phyloP scores from a whole-genome alignment of 2,113 vertebrate species.

The Otolemur garnettii region DNA sequence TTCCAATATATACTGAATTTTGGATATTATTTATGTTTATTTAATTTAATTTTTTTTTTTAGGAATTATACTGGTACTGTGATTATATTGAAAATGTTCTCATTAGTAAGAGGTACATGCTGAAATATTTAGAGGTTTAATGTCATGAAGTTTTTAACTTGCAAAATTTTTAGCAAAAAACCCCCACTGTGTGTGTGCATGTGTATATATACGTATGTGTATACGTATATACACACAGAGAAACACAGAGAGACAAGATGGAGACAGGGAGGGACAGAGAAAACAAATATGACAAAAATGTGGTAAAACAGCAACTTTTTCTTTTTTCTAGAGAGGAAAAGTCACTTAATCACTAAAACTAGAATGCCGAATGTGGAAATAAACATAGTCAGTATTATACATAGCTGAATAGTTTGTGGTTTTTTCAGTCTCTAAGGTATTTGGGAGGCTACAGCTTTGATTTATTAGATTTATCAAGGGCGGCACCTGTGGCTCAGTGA shows the following conservation, averaged over 20 bases:
- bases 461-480: neutral
- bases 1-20: neutral
- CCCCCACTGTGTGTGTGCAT: neutral
- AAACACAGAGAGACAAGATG: neutral
- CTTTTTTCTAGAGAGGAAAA: neutral
- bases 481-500: too few species aligned
- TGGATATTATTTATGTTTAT: neutral
- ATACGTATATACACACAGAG: neutral
- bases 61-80: neutral
- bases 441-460: neutral
- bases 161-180: neutral
- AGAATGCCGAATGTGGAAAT: neutral
- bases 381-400: neutral
- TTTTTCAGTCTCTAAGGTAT: neutral
- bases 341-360: neutral
- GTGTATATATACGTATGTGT: too few species aligned
- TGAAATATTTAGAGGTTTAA: conserved; percentile 22
- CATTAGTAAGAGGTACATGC: neutral
- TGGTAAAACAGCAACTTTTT: neutral
- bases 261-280: neutral
- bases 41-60: neutral
- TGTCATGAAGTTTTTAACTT: neutral
- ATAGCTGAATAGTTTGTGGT: neutral
- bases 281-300: neutral
- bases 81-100: conserved; percentile 29